Conservation (phyloP, 2,113 vertebrate genomes). For the Tichodroma muraria region DNA sequence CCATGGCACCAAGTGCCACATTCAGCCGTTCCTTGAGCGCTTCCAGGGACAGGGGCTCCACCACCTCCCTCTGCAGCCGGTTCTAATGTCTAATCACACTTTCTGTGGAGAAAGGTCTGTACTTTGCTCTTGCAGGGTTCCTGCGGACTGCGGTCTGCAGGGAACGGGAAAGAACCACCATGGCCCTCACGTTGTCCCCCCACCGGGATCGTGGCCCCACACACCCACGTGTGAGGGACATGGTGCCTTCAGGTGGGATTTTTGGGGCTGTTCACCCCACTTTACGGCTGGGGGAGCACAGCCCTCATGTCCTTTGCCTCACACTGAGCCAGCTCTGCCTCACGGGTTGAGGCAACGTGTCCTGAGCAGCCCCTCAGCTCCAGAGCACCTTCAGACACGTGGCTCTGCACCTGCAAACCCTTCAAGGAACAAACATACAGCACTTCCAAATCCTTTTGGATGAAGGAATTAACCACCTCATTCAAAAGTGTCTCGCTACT, state of each 20-base stretch:
- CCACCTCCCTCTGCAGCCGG: background rate
- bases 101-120: background rate
- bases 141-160: background rate
- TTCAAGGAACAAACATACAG: background rate
- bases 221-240: background rate
- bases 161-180: background rate
- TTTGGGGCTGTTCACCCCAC: background rate
- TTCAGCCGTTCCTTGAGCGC: rapidly evolving
- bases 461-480: background rate
- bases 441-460: background rate
- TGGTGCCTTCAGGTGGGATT: background rate
- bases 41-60: background rate
- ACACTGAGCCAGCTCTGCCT: background rate
- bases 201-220: rapidly evolving
- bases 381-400: background rate
- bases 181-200: rapidly evolving
- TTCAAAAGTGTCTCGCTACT: background rate
- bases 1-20: rapidly evolving
- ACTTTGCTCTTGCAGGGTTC: background rate
- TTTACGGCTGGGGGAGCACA: background rate
- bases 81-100: background rate
- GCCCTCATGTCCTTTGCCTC: background rate
- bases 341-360: background rate
- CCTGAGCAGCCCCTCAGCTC: background rate
- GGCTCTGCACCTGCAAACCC: background rate